These are phyloP conservation scores for Coecobrya sp. DNA, from an alignment of 2,888 invertebrate genomes.

Conservation along the genomic window DNA sequence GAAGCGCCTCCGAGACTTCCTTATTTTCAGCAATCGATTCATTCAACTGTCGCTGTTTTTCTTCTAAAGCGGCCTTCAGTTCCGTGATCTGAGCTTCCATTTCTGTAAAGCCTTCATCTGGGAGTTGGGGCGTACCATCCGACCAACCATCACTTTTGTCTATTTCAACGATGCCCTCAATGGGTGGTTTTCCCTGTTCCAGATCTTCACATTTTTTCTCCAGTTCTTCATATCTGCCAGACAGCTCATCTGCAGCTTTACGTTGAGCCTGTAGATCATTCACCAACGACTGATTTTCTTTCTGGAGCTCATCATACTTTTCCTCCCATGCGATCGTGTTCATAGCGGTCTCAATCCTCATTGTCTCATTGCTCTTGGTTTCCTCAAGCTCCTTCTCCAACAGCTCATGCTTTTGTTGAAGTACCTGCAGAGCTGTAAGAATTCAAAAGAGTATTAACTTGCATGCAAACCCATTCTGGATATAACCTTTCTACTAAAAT, in stretches of 20 bases:
- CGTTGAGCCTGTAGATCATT: conserved; percentile 69
- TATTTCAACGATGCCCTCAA: conserved; percentile 68
- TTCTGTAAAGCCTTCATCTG: conserved; percentile 78
- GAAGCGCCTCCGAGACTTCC: no score
- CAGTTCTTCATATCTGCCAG: conserved; percentile 58
- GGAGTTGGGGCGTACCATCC: conserved; percentile 72
- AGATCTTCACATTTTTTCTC: conserved; percentile 62
- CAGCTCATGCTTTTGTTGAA: conserved; percentile 45
- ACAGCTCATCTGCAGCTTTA: conserved; percentile 59
- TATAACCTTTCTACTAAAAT: no score
- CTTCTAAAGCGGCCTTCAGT: conserved; percentile 74
- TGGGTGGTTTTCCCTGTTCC: conserved; percentile 62
- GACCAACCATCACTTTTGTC: conserved; percentile 80
- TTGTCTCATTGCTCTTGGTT: conserved; percentile 67
- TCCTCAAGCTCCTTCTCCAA: conserved; percentile 80
- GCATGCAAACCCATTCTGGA: no score
- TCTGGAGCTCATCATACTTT: conserved; percentile 88
- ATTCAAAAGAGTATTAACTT: background rate
- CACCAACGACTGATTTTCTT: conserved; percentile 87
- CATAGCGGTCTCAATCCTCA: conserved; percentile 70
- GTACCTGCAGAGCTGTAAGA: background rate
- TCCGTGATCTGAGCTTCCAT: conserved; percentile 81
- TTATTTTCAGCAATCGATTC: conserved; percentile 74
- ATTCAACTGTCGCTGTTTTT: conserved; percentile 61
- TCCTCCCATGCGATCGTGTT: conserved; percentile 87